phyloP scores from a whole-genome alignment of 2,797 vertebrate genomes.

The Spatula clypeata region DNA sequence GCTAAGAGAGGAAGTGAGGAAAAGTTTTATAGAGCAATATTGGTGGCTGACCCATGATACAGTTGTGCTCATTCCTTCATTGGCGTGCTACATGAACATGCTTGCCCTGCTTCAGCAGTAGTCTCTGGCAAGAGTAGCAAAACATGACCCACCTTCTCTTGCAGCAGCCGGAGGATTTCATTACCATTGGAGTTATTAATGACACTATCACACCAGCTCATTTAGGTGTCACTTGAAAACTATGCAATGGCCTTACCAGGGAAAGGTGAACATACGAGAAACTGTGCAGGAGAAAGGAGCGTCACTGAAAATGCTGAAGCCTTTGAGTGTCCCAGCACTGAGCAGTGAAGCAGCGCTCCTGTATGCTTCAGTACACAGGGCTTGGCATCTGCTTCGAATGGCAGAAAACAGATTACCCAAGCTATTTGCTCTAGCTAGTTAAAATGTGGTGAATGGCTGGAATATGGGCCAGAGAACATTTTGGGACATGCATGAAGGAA shows the following conservation, averaged over 20 bases:
- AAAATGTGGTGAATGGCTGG: not conserved
- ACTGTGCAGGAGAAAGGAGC: not conserved
- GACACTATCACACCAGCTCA: not conserved
- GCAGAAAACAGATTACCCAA: not conserved
- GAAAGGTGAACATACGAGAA: not conserved
- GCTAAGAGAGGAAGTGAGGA: not conserved
- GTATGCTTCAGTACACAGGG: not conserved
- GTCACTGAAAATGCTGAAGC: not conserved
- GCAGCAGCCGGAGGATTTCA: not conserved
- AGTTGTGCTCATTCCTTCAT: not conserved
- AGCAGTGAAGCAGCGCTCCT: not conserved
- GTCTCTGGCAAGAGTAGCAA: not conserved
- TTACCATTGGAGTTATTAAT: not conserved
- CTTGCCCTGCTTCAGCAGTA: not conserved
- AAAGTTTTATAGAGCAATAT: not conserved
- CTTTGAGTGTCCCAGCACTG: not conserved
- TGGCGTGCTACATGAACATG: not conserved
- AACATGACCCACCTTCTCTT: not conserved
- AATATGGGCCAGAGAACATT: not conserved
- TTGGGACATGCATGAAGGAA: not conserved
- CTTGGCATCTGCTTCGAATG: not conserved
- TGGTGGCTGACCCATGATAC: not conserved
- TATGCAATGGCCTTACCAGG: not conserved
- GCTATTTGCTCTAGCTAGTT: not conserved
- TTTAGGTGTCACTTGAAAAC: not conserved